Evolutionary conservation across 2,113 vertebrate genomes (phyloP), one percentile per base, ranked within the genome.

Genomic region (Pedionomus torquatus): DNA sequence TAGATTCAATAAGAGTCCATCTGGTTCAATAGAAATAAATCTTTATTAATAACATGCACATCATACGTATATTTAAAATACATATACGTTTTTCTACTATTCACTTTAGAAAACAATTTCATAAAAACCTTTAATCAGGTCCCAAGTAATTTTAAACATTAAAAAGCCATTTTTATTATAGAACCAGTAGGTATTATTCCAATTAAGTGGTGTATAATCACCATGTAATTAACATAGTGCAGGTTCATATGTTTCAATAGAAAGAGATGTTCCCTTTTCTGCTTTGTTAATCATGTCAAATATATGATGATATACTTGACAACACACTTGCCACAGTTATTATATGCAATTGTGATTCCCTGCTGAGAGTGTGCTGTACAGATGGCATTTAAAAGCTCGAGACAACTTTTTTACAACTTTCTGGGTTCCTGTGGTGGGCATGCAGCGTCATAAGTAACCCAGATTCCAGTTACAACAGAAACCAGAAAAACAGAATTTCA

Each of bases 11-110:
- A 43, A 91, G 82, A 90, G 39, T 63, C 88, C 70, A 49, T 86
- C 41, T 57, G 89, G 49, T 97, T 98, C 97, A 97, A 96, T 96
- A 98, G 97, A 98, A 98, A 98, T 98, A 98, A 97, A 96, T 93
- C 96, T 98, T 98, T 98, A 98, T 98, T 98, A 94, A 94, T 95
- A 97, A 97, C 97, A 97, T 98, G 98, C 97, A 97, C 96, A 75
- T 96, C 83, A 91, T 96, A 96, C 79, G 60, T 97, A 95, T 97
- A 95, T 97, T 97, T 97, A 98, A 98, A 98, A 98, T 98, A 98
- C 98, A 98, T 95, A 93, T 97, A 96, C 96, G 89, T 98, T 98
- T 95, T 97, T 96, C 95, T 98, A 97, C 95, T 91, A 94, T 91
- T 96, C 95, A 97, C 96, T 97, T 98, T 98, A 98, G 96, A 98